Evolutionary conservation across 2,797 vertebrate genomes (phyloP), one percentile per base, ranked within the genome.

Genomic region (Lates japonicus): DNA sequence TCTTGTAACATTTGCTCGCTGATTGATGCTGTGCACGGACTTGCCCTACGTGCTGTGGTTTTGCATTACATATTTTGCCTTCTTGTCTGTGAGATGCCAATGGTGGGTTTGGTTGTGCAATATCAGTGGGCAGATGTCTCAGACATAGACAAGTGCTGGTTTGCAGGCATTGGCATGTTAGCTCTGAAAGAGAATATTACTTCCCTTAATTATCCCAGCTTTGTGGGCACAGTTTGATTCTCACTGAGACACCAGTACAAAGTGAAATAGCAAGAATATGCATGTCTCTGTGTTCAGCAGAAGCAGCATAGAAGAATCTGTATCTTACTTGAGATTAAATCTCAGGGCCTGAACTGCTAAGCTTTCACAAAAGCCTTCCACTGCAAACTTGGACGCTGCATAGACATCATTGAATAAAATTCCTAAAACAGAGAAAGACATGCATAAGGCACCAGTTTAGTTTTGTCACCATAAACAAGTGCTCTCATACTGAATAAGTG

Each of bases 331-430:
- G 67, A 98, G 93, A 78, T 95, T 96, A 89, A 98, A 97, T 81
- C 95, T 96, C 82, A 97, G 82, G 8, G 96, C 95, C 91, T 97
- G 97, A 59, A 97, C 94, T 6, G 96, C 97, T 70, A 97, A 91
- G 85, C 96, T 97, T 90, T 97, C 97, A 0, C 97, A 97, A 82
- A 97, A 97, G 31, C 96, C 96, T 87, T 97, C 97, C 90, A 97
- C 93, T 12, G 97, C 97, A 90, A 98, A 97, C 88, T 97, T 97
- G 35, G 96, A 97, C 2, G 97, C 96, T 65, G 97, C 96, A 25
- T 98, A 97, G 83, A 97, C 85, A 29, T 98, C 97, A 11, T 97
- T 97, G 93, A 98, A 97, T 82, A 97, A 88, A 78, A 97, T 97
- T 29, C 95, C 94, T 96, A 57, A 73, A 85, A 78, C 19, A 80